Base-by-base conservation (phyloP, 2,113 vertebrate genomes). In the Noturus placidus region DNA sequence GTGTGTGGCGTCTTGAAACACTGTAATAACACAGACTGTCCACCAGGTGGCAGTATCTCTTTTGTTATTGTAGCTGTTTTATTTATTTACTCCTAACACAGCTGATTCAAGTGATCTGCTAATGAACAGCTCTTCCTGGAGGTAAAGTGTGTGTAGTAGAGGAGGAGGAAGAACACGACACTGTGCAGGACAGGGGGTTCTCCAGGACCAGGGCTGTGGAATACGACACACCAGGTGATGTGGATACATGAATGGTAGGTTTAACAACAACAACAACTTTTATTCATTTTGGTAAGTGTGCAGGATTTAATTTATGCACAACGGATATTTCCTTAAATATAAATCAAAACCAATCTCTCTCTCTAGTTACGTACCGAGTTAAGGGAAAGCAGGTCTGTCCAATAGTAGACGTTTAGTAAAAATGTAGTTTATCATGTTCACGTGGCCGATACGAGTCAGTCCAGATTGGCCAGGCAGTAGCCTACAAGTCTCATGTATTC, bases 41-140 rank as follows among this genome's bases (percentile, higher is more conserved):
- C 86, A 87, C 80, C 56, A 87, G 86, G 56, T 56, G 86, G 54
- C 69, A 54, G 77, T 80, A 61, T 61, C 1, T 50, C 14, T 46
- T 57, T 46, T 56, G 30, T 38, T 20, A 56, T 19, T 20, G 14
- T 27, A 30, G 25, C n/a, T n/a, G 25, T 13, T 7, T 38, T 7
- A 7, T 7, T 38, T 7, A 7, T 0, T 80, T 33, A 35, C 33
- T 59, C 30, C 52, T 13, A 22, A 25, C 19, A 82, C 79, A 82
- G 33, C 56, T 57, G 56, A 11, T 13, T 59, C 19, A 78, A 76
- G 4, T 77, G 7, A 52, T 50, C 25, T 50, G 25, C 10, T 77
- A 46, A 77, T 77, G 0, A 77, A 56, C 10, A 25, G 33, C 4
- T 13, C 25, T 35, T 35, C 19, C 30, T 38, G 79, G 79, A 33